These are phyloP conservation scores for Parazoanthus atlanticus DNA, from an alignment of 92 coral and sea anemone species.

Conservation along the genomic window DNA sequence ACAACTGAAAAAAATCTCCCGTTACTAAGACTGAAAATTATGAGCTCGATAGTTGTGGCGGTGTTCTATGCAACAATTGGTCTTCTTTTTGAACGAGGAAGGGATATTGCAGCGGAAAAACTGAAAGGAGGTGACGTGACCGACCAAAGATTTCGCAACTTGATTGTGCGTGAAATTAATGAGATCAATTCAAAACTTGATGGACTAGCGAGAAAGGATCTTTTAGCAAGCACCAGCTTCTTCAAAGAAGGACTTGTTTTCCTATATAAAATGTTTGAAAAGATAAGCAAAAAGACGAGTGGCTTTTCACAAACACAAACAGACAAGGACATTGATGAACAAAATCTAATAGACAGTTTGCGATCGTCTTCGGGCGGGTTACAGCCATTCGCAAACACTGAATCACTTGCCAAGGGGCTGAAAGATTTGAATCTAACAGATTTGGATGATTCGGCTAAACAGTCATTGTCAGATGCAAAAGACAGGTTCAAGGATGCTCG, in stretches of 20 bases:
- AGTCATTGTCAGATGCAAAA: conserved; percentile 39
- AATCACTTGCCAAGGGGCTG: conserved; percentile 2
- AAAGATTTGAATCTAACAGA: conserved; percentile 2
- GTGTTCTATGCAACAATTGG: conserved; percentile 32
- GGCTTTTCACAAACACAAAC: not conserved
- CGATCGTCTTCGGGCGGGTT: not conserved
- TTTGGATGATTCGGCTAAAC: conserved; percentile 4
- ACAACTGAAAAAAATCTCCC: not conserved
- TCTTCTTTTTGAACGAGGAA: not conserved
- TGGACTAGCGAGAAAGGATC: conserved; percentile 36
- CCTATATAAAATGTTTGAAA: conserved; percentile 20
- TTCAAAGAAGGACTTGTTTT: conserved; percentile 31
- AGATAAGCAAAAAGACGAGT: not conserved
- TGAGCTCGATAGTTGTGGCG: conserved; percentile 10
- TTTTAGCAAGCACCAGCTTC: conserved; percentile 42
- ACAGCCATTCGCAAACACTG: not conserved
- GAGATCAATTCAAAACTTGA: conserved; percentile 50
- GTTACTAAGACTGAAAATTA: not conserved
- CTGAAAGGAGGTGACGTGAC: conserved; percentile 55
- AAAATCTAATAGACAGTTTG: not conserved
- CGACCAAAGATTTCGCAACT: conserved; percentile 36
- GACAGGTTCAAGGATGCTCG: conserved; percentile 48
- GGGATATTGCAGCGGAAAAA: conserved; percentile 17
- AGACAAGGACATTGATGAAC: not conserved
- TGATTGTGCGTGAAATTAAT: conserved; percentile 51